phyloP scores from a whole-genome alignment of 2,797 vertebrate species.

The Salmo trutta region DNA sequence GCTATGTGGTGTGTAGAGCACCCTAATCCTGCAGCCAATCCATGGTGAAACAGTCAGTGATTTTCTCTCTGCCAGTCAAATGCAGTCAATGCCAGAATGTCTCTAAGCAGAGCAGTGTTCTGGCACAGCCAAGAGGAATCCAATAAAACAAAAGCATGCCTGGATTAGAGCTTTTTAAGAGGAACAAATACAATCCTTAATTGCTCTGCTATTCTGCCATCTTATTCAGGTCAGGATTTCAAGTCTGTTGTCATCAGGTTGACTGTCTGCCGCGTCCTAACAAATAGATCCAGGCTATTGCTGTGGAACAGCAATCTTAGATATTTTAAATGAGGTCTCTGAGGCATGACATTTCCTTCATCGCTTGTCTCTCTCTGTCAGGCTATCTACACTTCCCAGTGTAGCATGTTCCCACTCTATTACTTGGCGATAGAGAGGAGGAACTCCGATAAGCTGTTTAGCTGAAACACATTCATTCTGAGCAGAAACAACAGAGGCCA shows the following conservation, averaged over 20 bases:
- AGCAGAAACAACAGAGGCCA: background rate
- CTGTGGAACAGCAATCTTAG: background rate
- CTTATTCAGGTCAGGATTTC: slow-evolving; percentile 8
- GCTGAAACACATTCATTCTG: background rate
- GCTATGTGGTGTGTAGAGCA: background rate
- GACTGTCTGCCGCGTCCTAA: background rate
- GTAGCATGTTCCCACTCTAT: background rate
- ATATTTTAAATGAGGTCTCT: background rate
- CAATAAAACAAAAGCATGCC: background rate
- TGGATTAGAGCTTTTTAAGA: slow-evolving; percentile 17
- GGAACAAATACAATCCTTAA: slow-evolving; percentile 14
- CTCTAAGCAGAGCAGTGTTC: background rate
- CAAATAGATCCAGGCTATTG: background rate
- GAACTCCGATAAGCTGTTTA: background rate
- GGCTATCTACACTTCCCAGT: background rate
- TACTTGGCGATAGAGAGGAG: background rate
- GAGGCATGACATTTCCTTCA: background rate
- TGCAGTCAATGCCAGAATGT: slow-evolving; percentile 8
- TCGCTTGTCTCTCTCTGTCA: background rate
- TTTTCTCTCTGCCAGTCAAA: background rate
- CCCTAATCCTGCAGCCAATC: background rate
- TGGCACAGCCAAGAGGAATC: slow-evolving; percentile 7
- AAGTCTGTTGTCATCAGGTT: background rate
- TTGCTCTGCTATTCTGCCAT: slow-evolving; percentile 12
- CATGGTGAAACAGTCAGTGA: background rate